Evolutionary conservation across 2,888 invertebrate species (phyloP).

Genomic region (Therioaphis trifolii): DNA sequence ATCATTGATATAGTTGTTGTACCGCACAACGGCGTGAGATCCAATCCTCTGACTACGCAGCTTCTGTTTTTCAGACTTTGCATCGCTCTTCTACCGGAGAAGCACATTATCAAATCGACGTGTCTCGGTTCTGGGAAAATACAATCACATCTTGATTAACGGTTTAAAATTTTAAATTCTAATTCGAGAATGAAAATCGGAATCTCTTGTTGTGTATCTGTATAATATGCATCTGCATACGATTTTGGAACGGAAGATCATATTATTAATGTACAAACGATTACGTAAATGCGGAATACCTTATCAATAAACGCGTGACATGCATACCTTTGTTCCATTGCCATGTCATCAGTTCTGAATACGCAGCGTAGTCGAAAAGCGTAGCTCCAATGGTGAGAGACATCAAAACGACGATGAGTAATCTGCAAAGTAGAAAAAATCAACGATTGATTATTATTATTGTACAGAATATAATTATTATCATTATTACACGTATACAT

Average conservation of each 20-base stretch:
- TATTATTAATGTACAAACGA: too few relatives aligned
- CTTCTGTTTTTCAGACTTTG: constrained; percentile 62
- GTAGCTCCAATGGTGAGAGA: constrained; percentile 68
- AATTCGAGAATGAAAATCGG: too few relatives aligned
- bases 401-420: constrained; percentile 67
- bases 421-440: constrained; percentile 66
- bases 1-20: constrained; percentile 73
- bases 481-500: neutral
- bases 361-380: constrained; percentile 67
- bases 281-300: too few relatives aligned
- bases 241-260: too few relatives aligned
- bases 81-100: constrained; percentile 63
- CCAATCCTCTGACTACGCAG: constrained; percentile 68
- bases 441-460: too few relatives aligned
- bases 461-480: too few relatives aligned
- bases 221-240: too few relatives aligned
- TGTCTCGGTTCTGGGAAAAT: constrained; percentile 34
- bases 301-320: too few relatives aligned
- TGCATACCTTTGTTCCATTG: constrained; percentile 67
- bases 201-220: too few relatives aligned
- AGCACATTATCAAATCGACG: constrained; percentile 63
- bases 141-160: too few relatives aligned
- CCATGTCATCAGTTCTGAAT: constrained; percentile 60
- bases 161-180: too few relatives aligned
- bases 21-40: constrained; percentile 73